A percentile compares a stretch with the other conserved stretches of the same genome.
Evolutionary conservation across 2,888 invertebrate species (phyloP).

Genomic region (Eilema caniola): DNA sequence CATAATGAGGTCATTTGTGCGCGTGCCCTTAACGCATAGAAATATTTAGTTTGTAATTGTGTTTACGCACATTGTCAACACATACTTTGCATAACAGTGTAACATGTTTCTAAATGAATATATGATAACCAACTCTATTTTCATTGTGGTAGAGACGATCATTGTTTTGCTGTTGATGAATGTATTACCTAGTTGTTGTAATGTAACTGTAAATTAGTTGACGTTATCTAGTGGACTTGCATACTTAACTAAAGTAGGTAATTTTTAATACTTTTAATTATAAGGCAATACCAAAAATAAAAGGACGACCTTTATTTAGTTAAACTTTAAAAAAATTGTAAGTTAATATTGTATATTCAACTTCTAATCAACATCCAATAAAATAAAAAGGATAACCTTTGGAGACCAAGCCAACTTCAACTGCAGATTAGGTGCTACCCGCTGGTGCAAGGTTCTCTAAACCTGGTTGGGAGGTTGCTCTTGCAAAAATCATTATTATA

Average conservation of each 20-base stretch:
- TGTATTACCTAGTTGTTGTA: constrained; percentile 43
- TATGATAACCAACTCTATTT: constrained; percentile 29
- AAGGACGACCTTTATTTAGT: too few relatives aligned
- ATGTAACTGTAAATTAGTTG: constrained; percentile 47
- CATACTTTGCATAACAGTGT: constrained; percentile 24
- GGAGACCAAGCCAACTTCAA: too few relatives aligned
- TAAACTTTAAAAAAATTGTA: too few relatives aligned
- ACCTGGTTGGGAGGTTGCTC: too few relatives aligned
- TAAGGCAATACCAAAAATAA: too few relatives aligned
- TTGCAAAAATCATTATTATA: too few relatives aligned
- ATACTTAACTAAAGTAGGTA: constrained; percentile 40
- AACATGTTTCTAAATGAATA: background rate
- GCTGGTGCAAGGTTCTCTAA: too few relatives aligned
- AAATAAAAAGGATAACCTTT: too few relatives aligned
- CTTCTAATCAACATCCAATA: too few relatives aligned
- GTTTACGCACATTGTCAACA: constrained; percentile 27
- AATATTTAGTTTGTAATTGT: background rate
- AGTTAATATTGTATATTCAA: too few relatives aligned
- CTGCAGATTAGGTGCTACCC: too few relatives aligned
- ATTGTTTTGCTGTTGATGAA: constrained; percentile 20
- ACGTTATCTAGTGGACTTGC: constrained; percentile 38
- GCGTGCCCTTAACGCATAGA: background rate
- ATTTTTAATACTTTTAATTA: constrained; percentile 33
- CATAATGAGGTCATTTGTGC: background rate
- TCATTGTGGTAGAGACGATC: constrained; percentile 22